Evolutionary conservation across 2,888 invertebrate species (phyloP).

Genomic region (Chouioia cunea): DNA sequence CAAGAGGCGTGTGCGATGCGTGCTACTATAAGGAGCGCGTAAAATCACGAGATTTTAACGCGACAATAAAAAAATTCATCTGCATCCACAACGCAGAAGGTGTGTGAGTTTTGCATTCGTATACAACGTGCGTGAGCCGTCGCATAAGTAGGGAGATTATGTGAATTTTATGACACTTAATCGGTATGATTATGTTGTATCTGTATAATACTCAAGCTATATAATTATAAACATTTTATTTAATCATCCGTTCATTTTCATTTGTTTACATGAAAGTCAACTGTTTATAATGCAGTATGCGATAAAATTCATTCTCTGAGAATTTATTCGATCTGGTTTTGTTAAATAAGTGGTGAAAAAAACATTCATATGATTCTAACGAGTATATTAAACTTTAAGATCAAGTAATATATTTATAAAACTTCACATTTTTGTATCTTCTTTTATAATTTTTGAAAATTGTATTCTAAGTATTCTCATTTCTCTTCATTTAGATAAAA

Average conservation of each 20-base stretch:
- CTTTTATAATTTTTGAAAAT: too few relatives aligned
- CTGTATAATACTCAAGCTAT: background rate
- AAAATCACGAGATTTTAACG: slow-evolving; percentile 26
- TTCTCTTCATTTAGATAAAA: too few relatives aligned
- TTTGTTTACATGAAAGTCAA: too few relatives aligned
- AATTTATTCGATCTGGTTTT: too few relatives aligned
- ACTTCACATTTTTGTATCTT: too few relatives aligned
- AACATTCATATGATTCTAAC: too few relatives aligned
- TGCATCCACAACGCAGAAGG: slow-evolving; percentile 24
- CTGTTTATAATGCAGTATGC: too few relatives aligned
- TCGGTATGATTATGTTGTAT: slow-evolving; percentile 23
- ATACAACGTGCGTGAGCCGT: background rate
- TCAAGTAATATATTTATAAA: too few relatives aligned
- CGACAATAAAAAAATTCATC: slow-evolving; percentile 27
- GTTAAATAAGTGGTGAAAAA: too few relatives aligned
- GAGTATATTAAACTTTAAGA: too few relatives aligned
- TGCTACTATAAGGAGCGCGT: slow-evolving; percentile 22
- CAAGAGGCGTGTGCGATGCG: slow-evolving; percentile 33
- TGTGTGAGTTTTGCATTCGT: slow-evolving; percentile 29
- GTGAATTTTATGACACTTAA: slow-evolving; percentile 30
- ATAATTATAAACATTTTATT: slow-evolving; percentile 15
- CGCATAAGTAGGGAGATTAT: slow-evolving; percentile 17
- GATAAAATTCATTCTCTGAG: too few relatives aligned
- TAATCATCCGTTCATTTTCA: background rate
- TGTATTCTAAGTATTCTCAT: too few relatives aligned